Evolutionary conservation across 2,888 invertebrate genomes (phyloP), one percentile per base, ranked within the genome.

Genomic region (Lysandra bellargus): DNA sequence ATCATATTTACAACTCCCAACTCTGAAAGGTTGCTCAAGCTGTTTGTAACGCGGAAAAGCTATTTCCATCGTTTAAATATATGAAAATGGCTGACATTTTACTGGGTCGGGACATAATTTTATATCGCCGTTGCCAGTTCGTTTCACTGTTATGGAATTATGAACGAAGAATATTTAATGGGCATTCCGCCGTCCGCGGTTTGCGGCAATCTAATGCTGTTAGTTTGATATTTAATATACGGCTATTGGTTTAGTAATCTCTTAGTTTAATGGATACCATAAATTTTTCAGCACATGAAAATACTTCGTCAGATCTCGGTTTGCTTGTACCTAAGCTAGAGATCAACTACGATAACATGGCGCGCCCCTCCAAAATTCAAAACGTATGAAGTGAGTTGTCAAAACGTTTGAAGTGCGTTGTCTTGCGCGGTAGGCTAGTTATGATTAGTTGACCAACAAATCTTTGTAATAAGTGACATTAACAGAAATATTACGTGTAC

Each of bases 1-100:
- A 90, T 89, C 87, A 89, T 84, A 87, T 81, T 79, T 80, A 78
- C 79, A 76, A 76, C n/a, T 75, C 44, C 23, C 49, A 75, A 73
- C 74, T 44, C 49, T 75, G 44, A 76, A 17, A 76, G 76, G 53
- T 49, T 75, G 23, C 75, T 53, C 57, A 57, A 57, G 76, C 49
- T 17, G 33, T 57, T 76, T 57, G 53, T 49, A 30, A 30, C 33
- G 17, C 33, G 53, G 76, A 49, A 64, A 64, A 30, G 53, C 30
- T 57, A 53, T 76, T 76, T 33, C 6, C 33, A 12, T 53, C 53
- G 53, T 57, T 57, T 57, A 76, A 57, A 57, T 57, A 53, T 30
- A 76, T 30, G 57, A 76, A 76, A 49, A 76, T 33, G 33, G 23
- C 23, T 4, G 76, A 49, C 76, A 75, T 53, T 75, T 44, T 49